Evolutionary conservation across 2,888 invertebrate species (phyloP), one percentile per base, ranked within the genome.

Genomic region (Hololepta plana): DNA sequence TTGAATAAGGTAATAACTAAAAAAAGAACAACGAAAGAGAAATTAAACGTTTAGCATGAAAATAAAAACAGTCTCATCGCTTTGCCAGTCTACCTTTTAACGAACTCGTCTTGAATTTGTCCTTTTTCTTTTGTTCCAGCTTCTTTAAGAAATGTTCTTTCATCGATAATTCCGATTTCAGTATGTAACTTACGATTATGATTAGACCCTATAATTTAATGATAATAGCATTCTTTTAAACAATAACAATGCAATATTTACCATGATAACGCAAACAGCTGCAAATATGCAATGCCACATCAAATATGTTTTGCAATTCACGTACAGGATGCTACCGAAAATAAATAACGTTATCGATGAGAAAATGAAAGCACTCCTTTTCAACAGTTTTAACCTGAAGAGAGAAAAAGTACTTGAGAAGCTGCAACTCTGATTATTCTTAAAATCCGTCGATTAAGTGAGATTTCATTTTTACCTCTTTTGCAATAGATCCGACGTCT

Each of bases 311-410:
- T 58, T 55, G 28, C 63, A 58, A 47, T 73, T 73, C 35, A 72
- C 60, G 49, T 69, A 72, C 38, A 67, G 53, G 31, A 72, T 60
- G 38, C 72, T 72, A 36, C 68, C 62, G 21, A 62, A 58, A 35
- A 67, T 65, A 47, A 66, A 65, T 26, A 60, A 49, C 19, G 68
- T 51, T 39, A 71, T 64, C 30, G 64, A 54, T 35, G 60, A 52
- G 41, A 72, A 64, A 33, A 73, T 55, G 26, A 64, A 55, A 23
- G 66, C 66, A 8, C 70, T 64, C 29, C 71, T 60, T 42, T 65
- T 63, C 31, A 74, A 50, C 40, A 72, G 54, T 31, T 64, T 62
- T 38, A 71, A 57, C 42, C 72, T 74, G 48, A 21, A 55, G 53
- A 35, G 30, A 38, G 32, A 35, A 32, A 32, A 23, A 27, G 27